phyloP scores from a whole-genome alignment of 2,113 vertebrate species.

The Poecile atricapillus region DNA sequence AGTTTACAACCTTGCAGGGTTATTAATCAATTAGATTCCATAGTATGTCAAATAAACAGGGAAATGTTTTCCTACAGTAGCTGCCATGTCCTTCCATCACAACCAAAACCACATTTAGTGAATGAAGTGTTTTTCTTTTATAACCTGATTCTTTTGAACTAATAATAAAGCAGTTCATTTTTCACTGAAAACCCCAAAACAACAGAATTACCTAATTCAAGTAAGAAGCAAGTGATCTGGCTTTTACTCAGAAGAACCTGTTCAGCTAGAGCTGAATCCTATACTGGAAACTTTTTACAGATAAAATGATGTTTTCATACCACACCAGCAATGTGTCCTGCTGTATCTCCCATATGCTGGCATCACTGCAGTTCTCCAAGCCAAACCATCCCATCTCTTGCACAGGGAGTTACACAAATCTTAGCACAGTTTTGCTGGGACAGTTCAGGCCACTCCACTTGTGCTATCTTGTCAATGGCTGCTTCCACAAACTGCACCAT shows the following conservation, averaged over 20 bases:
- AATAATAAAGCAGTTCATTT: background rate
- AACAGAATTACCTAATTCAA: background rate
- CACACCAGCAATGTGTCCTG: background rate
- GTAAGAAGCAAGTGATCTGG: background rate
- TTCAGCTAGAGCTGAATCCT: background rate
- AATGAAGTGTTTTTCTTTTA: background rate
- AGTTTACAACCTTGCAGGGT: background rate
- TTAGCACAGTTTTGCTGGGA: background rate
- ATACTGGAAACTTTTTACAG: background rate
- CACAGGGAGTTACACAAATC: background rate
- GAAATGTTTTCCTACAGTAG: background rate
- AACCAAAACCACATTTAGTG: background rate
- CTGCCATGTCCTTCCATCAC: background rate
- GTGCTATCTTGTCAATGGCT: background rate
- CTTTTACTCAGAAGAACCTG: background rate
- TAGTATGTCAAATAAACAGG: background rate
- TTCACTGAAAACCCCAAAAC: background rate
- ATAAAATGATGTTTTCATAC: background rate
- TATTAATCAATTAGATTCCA: background rate
- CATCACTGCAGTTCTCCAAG: background rate
- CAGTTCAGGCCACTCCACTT: background rate
- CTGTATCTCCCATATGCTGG: background rate
- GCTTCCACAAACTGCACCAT: background rate
- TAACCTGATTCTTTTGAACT: background rate
- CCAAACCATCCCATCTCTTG: background rate